Percentiles rank a stretch among this genome's conserved stretches.
phyloP scores from a whole-genome alignment of 2,888 invertebrate genomes.

The Rhingia rostrata region DNA sequence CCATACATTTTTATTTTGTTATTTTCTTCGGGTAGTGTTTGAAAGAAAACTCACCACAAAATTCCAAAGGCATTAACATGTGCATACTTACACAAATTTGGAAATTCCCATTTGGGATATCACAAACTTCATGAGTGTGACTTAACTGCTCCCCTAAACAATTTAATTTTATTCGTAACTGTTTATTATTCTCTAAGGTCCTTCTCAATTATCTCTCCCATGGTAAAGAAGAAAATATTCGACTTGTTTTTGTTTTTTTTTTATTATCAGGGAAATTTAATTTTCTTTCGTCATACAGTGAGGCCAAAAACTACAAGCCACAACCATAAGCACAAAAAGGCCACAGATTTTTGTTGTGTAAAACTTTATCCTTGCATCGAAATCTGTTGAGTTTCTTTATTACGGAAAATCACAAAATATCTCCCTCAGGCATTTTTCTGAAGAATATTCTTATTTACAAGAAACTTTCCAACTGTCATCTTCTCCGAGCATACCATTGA shows the following conservation, averaged over 20 bases:
- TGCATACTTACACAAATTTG: no score
- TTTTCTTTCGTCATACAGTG: neutral
- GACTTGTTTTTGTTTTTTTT: neutral
- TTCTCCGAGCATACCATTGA: neutral
- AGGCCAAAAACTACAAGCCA: slow-evolving; percentile 10
- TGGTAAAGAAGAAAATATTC: slow-evolving; percentile 11
- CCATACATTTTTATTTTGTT: no score
- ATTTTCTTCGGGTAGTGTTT: no score
- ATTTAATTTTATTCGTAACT: neutral
- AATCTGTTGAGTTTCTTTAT: slow-evolving; percentile 29
- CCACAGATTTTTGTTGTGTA: slow-evolving; percentile 16
- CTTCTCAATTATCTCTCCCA: slow-evolving; percentile 21
- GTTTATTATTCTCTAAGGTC: slow-evolving; percentile 5
- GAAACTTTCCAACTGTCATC: slow-evolving; percentile 12
- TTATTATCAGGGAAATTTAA: slow-evolving; percentile 25
- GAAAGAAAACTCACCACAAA: no score
- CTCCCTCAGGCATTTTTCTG: slow-evolving; percentile 36
- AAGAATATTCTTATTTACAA: slow-evolving; percentile 31
- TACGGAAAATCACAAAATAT: neutral
- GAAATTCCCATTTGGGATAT: no score
- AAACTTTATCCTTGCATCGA: slow-evolving; percentile 36
- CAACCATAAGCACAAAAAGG: slow-evolving; percentile 15
- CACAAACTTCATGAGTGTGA: neutral
- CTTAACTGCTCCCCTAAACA: neutral
- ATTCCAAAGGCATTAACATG: no score